phyloP scores from a whole-genome alignment of 1,140 invertebrate genomes.

The Atta colombica region DNA sequence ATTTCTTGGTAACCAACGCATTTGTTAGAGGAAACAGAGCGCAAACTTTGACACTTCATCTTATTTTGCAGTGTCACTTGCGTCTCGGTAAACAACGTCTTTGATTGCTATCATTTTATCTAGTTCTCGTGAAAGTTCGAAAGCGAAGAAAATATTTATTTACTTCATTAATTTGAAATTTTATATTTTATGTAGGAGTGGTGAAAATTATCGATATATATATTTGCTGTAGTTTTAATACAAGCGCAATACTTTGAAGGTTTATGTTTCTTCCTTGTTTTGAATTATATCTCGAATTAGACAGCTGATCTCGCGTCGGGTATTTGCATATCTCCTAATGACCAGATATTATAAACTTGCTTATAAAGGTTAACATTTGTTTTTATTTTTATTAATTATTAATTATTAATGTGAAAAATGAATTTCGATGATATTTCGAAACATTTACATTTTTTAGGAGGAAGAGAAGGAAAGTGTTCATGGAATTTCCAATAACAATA shows the following conservation, averaged over 20 bases:
- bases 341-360: constrained; percentile 2
- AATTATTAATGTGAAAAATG: no score
- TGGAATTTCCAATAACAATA: neutral
- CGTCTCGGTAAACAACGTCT: constrained; percentile 10
- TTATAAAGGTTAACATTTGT: no score
- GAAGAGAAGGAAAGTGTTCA: neutral
- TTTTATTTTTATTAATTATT: no score
- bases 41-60: constrained; percentile 16
- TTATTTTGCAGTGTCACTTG: constrained; percentile 1
- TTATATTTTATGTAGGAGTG: neutral
- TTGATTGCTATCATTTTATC: constrained; percentile 7
- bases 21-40: neutral
- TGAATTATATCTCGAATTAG: constrained; percentile 49
- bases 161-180: constrained; percentile 1
- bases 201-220: neutral
- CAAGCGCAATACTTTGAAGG: neutral
- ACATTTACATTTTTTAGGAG: no score
- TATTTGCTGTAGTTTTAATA: constrained; percentile 26
- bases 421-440: no score
- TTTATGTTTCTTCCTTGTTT: constrained; percentile 25
- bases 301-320: constrained; percentile 11
- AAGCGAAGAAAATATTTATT: constrained; percentile 22
- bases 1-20: neutral
- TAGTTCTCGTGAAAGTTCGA: neutral
- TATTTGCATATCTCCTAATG: constrained; percentile 24